A percentile compares a stretch with the other conserved stretches of the same genome.
phyloP scores from a whole-genome alignment of 2,888 invertebrate genomes.

The Synergus umbraculus region DNA sequence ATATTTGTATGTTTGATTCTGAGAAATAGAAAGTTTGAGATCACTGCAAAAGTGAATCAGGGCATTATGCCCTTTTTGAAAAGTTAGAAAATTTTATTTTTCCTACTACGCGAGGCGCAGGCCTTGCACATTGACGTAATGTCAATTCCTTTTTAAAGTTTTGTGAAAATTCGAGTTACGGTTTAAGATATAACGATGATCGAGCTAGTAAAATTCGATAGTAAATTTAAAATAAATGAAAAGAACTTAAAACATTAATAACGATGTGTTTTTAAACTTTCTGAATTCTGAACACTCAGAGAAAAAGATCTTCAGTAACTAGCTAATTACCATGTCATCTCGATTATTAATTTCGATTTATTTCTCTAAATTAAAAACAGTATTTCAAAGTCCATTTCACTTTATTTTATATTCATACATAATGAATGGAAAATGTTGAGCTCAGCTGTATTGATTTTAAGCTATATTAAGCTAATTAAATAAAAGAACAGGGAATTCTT shows the following conservation, averaged over 20 bases:
- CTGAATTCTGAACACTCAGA: constrained; percentile 1
- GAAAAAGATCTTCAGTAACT: not conserved
- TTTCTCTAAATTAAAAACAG: too few relatives aligned
- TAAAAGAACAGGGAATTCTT: not conserved
- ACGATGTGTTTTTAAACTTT: not conserved
- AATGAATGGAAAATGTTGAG: not conserved
- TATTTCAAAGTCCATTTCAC: too few relatives aligned
- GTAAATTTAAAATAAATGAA: not conserved
- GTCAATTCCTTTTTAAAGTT: constrained; percentile 34
- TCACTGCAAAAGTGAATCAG: constrained; percentile 4
- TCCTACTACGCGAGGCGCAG: constrained; percentile 5
- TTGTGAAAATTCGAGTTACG: not conserved
- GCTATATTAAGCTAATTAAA: not conserved
- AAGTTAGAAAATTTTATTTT: constrained; percentile 12
- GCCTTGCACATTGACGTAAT: constrained; percentile 18
- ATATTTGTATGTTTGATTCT: not conserved
- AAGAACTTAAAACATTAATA: not conserved
- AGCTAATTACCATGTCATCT: not conserved
- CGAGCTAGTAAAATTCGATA: not conserved
- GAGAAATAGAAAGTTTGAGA: not conserved
- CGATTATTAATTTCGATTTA: too few relatives aligned
- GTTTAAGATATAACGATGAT: constrained; percentile 17
- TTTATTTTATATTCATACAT: not conserved
- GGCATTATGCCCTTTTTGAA: constrained; percentile 1
- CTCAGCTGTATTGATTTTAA: not conserved